These are phyloP conservation scores for Onychomys leucogaster DNA, from an alignment of 2,797 vertebrate species.

Conservation along the genomic window DNA sequence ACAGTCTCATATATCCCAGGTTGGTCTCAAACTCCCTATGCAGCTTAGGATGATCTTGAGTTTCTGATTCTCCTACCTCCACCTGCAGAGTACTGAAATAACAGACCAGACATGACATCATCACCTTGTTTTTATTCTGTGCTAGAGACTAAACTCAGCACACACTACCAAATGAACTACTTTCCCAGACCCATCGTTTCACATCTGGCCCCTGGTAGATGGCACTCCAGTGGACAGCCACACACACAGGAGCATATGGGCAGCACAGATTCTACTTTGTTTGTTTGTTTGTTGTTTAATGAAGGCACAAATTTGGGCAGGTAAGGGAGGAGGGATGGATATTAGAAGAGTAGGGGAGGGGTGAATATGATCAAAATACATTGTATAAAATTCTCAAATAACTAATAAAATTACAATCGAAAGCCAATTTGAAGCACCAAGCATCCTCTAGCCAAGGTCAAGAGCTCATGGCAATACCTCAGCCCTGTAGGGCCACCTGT, in stretches of 20 bases:
- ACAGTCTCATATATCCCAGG: neutral
- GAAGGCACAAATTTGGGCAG: neutral
- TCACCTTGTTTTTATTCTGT: neutral
- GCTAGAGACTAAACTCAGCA: neutral
- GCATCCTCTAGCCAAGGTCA: neutral
- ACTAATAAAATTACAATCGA: neutral
- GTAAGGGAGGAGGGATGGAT: neutral
- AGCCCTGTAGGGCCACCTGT: no score
- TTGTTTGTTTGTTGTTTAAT: neutral
- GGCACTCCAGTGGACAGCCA: neutral
- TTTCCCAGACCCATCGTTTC: neutral
- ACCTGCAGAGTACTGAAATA: neutral
- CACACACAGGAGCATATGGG: neutral
- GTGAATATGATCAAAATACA: neutral
- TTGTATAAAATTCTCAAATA: neutral
- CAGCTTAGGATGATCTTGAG: neutral
- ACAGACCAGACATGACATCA: no score
- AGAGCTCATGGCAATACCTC: neutral
- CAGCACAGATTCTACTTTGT: neutral
- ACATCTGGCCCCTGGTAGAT: neutral
- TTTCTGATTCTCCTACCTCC: neutral
- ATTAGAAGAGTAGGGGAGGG: neutral
- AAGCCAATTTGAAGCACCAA: neutral
- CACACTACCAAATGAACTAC: neutral
- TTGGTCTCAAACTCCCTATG: neutral